phyloP scores from a whole-genome alignment of 2,797 vertebrate genomes.

The Leptodactylus fallax region DNA sequence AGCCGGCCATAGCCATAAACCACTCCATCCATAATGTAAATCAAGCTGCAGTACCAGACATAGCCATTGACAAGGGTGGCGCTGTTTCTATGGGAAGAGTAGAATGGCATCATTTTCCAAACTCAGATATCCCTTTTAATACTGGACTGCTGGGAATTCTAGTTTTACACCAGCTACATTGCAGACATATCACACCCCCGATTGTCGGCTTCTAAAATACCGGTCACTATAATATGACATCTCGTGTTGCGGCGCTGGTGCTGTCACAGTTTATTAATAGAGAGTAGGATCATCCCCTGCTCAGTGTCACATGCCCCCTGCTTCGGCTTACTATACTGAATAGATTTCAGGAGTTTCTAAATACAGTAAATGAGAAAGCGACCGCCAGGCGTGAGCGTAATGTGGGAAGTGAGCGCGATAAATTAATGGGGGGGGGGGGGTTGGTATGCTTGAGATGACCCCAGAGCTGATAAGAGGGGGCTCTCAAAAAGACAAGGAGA shows the following conservation, averaged over 20 bases:
- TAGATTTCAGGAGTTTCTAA: neutral
- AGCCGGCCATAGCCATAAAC: neutral
- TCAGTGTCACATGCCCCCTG: neutral
- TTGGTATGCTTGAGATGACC: too few relatives aligned
- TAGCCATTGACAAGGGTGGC: neutral
- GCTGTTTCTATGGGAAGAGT: neutral
- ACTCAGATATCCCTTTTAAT: neutral
- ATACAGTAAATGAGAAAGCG: neutral
- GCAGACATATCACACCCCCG: neutral
- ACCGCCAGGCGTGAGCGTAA: neutral
- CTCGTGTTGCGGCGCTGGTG: neutral
- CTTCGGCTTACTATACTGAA: too few relatives aligned
- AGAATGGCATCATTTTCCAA: too few relatives aligned
- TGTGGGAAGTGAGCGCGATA: neutral
- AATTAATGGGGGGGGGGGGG: neutral
- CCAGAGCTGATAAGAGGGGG: too few relatives aligned
- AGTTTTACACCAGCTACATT: neutral
- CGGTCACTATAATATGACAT: neutral
- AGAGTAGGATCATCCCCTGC: neutral
- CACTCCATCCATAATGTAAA: neutral
- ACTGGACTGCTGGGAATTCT: neutral
- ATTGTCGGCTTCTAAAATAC: neutral
- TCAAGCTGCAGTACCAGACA: neutral
- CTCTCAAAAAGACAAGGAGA: too few relatives aligned
- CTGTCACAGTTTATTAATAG: constrained; percentile 32